A percentile compares a stretch with the other conserved stretches of the same genome.
These are phyloP conservation scores for Brachylomia viminalis DNA, from an alignment of 2,888 invertebrate genomes.

Conservation along the genomic window DNA sequence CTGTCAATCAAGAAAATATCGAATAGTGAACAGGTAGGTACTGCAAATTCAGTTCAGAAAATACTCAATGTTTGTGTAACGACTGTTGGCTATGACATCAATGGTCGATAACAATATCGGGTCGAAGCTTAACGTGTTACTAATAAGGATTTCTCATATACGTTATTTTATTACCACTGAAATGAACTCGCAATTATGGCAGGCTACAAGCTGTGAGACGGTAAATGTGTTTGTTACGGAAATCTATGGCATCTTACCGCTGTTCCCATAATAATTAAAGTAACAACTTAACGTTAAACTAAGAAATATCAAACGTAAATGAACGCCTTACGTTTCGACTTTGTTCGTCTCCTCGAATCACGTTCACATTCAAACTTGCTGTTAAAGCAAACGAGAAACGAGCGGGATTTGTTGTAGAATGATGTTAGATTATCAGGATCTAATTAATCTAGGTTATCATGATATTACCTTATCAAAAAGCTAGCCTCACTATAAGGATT, in stretches of 20 bases:
- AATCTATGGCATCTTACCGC: background rate
- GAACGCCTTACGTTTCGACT: background rate
- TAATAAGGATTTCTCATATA: slow-evolving; percentile 56
- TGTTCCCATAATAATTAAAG: slow-evolving; percentile 10
- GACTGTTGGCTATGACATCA: slow-evolving; percentile 51
- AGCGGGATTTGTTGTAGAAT: background rate
- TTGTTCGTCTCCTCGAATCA: background rate
- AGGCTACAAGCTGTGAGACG: slow-evolving; percentile 36
- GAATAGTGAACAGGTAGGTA: slow-evolving; percentile 23
- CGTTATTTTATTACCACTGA: slow-evolving; percentile 52
- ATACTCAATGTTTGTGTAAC: slow-evolving; percentile 35
- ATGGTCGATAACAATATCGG: slow-evolving; percentile 48
- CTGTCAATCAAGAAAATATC: slow-evolving; percentile 31
- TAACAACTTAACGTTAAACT: background rate
- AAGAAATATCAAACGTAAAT: background rate
- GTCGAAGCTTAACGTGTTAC: slow-evolving; percentile 48
- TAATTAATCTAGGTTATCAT: slow-evolving; percentile 24
- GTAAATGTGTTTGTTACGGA: slow-evolving; percentile 22
- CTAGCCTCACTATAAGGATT: slow-evolving; percentile 4
- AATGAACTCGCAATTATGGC: slow-evolving; percentile 33
- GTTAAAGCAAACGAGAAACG: background rate
- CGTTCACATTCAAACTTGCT: background rate
- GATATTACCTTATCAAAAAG: slow-evolving; percentile 23
- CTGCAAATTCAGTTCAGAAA: slow-evolving; percentile 12
- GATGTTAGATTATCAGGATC: slow-evolving; percentile 12